These are phyloP conservation scores for Beroe ovata DNA, from an alignment of 37 sponge, comb jelly and placozoan genomes.

Conservation along the genomic window DNA sequence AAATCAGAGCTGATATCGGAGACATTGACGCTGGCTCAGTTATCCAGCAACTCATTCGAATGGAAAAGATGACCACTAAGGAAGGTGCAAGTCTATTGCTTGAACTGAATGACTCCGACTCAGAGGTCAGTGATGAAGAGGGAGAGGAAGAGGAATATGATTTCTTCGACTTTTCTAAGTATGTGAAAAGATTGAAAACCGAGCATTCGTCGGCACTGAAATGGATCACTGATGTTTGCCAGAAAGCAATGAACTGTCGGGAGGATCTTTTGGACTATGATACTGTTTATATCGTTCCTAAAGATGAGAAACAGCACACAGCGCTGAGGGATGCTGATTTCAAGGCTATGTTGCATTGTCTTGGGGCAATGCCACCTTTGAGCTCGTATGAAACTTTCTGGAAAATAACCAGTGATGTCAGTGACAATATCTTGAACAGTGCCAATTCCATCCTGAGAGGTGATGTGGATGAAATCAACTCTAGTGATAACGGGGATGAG, in stretches of 20 bases:
- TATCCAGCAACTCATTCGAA: constrained; percentile 44
- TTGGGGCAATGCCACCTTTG: constrained; percentile 39
- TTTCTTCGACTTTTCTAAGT: constrained; percentile 34
- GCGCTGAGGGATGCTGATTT: background rate
- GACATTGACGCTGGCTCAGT: background rate
- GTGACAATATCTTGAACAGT: constrained; percentile 61
- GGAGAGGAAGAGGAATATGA: constrained; percentile 54
- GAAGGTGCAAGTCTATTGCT: constrained; percentile 25
- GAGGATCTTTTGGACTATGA: constrained; percentile 53
- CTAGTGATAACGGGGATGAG: background rate
- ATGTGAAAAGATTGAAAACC: background rate
- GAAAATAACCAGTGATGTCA: constrained; percentile 66
- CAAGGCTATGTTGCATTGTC: constrained; percentile 24
- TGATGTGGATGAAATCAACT: background rate
- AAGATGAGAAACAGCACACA: background rate
- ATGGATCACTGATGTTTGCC: constrained; percentile 41
- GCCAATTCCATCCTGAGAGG: constrained; percentile 6
- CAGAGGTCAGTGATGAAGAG: background rate
- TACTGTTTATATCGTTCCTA: constrained; percentile 17
- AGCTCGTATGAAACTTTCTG: constrained; percentile 58
- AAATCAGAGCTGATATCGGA: constrained; percentile 1
- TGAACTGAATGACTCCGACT: background rate
- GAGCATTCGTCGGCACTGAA: background rate
- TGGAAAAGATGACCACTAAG: background rate
- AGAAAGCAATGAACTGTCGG: background rate